Base-by-base conservation (phyloP, 2,113 vertebrate genomes). In the Labrus mixtus region DNA sequence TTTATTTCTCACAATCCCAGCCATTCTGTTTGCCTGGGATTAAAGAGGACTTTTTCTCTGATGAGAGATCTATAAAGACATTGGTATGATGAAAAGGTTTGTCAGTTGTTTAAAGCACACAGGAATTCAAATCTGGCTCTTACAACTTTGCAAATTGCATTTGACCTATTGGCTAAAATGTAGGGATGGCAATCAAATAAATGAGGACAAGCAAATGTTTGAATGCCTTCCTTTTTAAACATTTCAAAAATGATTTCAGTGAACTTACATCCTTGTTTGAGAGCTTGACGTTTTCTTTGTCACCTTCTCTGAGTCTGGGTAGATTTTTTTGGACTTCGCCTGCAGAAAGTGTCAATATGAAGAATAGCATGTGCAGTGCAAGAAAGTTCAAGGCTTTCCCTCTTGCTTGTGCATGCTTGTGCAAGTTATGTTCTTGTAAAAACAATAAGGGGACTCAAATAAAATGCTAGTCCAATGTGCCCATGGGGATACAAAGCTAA, bases 11-110 rank as follows among this genome's bases (percentile, higher is more conserved):
- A 12, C 55, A 11, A 39, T 39, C 23, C 7, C 8, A 50, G 36
- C 39, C 37, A 36, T 65, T 56, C 15, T 53, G n/a, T 54, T 69
- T 8, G 65, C 68, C 20, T 36, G 43, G 17, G 22, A 54, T 45
- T 23, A 53, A 53, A 22, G 19, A 48, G 15, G 10, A 57, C 11
- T 29, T 1, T 10, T 19, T 16, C 29, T 51, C 20, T 39, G 29
- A 48, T 72, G 57, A 62, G n/a, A 71, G 33, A 48, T 20, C 19
- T 37, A 22, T 22, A 23, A 48, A 22, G 12, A 46, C n/a, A 51
- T 56, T 16, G 19, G 37, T 9, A 73, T 64, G 15, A n/a, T 2
- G 11, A 55, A 55, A 55, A 67, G 15, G n/a, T 41, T 67, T n/a
- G 13, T 3, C 0, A 3, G 10, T 10, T 29, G 61, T 37, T 63